Evolutionary conservation across 2,113 vertebrate species (phyloP), one percentile per base, ranked within the genome.

Genomic region (Ornithorhynchus anatinus): DNA sequence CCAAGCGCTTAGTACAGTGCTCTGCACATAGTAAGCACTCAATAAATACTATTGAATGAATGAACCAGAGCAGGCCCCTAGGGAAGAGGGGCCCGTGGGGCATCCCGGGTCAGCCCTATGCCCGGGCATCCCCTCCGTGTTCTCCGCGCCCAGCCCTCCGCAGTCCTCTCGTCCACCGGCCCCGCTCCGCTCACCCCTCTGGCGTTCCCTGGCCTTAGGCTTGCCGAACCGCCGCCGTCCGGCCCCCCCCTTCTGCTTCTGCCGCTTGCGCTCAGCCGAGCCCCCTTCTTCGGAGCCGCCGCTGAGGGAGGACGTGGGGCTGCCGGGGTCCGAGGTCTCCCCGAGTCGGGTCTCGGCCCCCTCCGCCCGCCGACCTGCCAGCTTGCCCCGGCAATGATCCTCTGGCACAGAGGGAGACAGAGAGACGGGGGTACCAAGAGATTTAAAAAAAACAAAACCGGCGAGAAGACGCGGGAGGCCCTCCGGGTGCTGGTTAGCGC

Each of bases 141-240:
- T 3, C 14, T 3, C 17, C 8, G 14, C 6, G 17, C 29, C 14
- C 0, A 4, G 6, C 3, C 36, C n/a, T 14, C 54, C 13, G 17
- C 2, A 29, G 56, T 17, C 10, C 37, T 27, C 5, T 35, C 56
- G 25, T n/a, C n/a, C n/a, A n/a, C 25, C 27, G 12, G 22, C 22
- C 13, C 6, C 15, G 16, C 10, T 37, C 3, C 5, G 17, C 84
- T 89, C 77, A 96, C 96, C 95, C 87, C 96, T 91, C 75, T 96
- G 95, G 31, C 96, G 88, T 80, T 97, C 96, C 56, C 93, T 90
- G 10, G 93, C 89, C 19, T 94, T 91, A 33, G 92, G 90, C 32
- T 92, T 91, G 76, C 90, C 92, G 6, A 95, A 80, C 38, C 93
- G 86, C 68, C 92, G 85, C 58, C 93, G 91, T 59, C 93, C 92